These are phyloP conservation scores for Parauchenoglanis ngamensis DNA, from an alignment of 2,797 vertebrate species.

Conservation along the genomic window DNA sequence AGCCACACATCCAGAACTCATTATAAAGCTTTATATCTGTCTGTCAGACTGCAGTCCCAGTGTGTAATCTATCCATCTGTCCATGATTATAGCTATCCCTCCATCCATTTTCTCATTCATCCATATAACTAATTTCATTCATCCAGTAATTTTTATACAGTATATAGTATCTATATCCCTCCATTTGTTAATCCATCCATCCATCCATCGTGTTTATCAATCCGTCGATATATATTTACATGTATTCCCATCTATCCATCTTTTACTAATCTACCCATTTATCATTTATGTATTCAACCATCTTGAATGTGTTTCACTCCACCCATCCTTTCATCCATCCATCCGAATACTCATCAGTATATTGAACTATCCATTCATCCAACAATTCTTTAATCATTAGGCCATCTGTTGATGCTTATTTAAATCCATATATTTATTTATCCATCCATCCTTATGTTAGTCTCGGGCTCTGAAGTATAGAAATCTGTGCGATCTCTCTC, in stretches of 20 bases:
- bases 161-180: neutral
- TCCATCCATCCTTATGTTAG: neutral
- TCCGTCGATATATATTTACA: too few species aligned
- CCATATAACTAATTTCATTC: neutral
- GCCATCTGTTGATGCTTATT: neutral
- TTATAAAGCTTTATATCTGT: neutral
- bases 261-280: neutral
- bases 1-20: neutral
- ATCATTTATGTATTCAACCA: neutral
- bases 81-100: neutral
- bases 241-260: neutral
- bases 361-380: neutral
- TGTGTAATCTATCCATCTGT: neutral
- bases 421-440: neutral
- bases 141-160: neutral
- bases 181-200: neutral
- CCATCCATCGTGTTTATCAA: neutral
- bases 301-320: neutral
- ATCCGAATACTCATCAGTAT: neutral
- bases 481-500: neutral
- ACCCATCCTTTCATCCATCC: neutral
- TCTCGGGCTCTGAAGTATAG: neutral
- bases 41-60: neutral
- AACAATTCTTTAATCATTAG: neutral
- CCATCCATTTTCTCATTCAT: neutral